Conservation (phyloP, 2,888 invertebrate species). For the Slavum lentiscoides region DNA sequence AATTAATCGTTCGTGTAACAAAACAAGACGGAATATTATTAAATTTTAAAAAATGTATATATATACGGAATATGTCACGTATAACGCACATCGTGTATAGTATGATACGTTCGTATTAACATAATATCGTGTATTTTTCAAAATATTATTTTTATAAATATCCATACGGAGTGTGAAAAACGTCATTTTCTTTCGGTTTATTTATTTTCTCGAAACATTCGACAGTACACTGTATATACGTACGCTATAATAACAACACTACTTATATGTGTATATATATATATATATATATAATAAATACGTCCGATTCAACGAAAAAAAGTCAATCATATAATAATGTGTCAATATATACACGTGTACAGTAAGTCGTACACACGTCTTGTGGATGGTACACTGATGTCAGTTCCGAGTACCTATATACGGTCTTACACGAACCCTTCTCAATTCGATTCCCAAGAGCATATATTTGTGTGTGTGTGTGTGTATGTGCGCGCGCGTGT, state of each 20-base stretch:
- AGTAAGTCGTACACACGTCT: background rate
- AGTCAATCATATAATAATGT: constrained; percentile 3
- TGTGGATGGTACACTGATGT: constrained; percentile 1
- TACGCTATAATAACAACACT: no score
- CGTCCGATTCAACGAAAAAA: background rate
- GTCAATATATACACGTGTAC: constrained; percentile 1
- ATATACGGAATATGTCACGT: no score
- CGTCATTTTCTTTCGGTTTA: background rate
- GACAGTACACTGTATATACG: no score
- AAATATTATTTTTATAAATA: no score
- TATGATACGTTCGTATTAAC: no score
- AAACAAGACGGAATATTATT: no score
- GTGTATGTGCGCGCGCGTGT: background rate
- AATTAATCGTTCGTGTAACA: no score
- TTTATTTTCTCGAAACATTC: background rate
- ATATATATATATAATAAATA: no score
- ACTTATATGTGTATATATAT: no score
- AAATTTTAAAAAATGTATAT: no score
- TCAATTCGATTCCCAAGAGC: background rate
- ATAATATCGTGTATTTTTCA: no score
- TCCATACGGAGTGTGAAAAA: background rate
- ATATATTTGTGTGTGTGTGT: background rate
- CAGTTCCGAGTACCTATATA: background rate
- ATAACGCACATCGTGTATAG: no score
- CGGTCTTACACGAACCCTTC: constrained; percentile 6